Percentiles rank a stretch among this genome's conserved stretches.
These are phyloP conservation scores for Fulica atra DNA, from an alignment of 2,113 vertebrate species.

Conservation along the genomic window DNA sequence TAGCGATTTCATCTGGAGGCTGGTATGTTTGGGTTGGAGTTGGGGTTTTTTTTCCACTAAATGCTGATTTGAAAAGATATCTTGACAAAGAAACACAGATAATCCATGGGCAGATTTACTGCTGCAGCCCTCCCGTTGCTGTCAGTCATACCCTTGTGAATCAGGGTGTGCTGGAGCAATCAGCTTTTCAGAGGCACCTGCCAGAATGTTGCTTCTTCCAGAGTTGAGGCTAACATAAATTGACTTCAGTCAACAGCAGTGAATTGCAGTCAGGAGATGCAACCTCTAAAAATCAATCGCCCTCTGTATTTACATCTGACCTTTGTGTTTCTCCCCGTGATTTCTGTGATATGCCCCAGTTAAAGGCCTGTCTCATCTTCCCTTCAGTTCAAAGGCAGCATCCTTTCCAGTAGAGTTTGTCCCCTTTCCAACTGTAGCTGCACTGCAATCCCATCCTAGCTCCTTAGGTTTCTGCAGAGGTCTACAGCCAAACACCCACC, in stretches of 20 bases:
- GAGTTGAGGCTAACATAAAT: neutral
- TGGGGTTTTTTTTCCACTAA: neutral
- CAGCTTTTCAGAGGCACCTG: neutral
- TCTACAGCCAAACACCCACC: neutral
- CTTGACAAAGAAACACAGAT: neutral
- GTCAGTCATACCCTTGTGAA: neutral
- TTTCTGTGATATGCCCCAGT: neutral
- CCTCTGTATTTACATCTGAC: neutral
- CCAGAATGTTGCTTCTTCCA: neutral
- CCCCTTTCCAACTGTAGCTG: accelerated
- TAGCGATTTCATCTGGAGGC: neutral
- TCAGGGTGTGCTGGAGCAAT: neutral
- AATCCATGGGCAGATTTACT: neutral
- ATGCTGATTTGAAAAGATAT: neutral
- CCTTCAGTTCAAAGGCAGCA: neutral
- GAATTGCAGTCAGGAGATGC: neutral
- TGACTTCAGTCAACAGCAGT: neutral
- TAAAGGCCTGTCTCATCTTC: neutral
- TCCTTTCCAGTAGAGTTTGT: neutral
- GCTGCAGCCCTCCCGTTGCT: neutral
- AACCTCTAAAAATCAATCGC: neutral
- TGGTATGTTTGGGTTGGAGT: neutral
- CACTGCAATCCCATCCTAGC: too few species aligned
- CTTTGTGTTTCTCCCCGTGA: neutral
- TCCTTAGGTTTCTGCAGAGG: neutral